Base-by-base conservation (phyloP, 2,888 invertebrate species). In the Euplagia quadripunctaria region DNA sequence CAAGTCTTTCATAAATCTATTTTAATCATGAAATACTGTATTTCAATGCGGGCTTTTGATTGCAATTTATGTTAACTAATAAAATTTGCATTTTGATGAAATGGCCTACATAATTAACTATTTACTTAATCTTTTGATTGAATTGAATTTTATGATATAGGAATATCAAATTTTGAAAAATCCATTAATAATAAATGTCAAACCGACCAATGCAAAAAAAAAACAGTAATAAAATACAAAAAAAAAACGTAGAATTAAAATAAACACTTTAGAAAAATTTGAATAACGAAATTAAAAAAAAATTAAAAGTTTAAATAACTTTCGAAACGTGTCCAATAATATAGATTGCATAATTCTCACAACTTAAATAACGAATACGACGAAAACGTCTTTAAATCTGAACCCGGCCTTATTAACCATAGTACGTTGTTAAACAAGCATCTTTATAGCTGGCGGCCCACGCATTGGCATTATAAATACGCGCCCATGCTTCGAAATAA, bases 361-460 rank as follows among this genome's bases (percentile, higher is more conserved):
- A n/a, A n/a, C 9, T 55, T n/a, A 55, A 55, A 55, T 52, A 42
- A 63, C 14, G n/a, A 63, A 42, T 41, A 16, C 64, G n/a, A 17
- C 49, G 20, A 58, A 70, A 64, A 52, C 9, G 51, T 52, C 7
- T 63, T 70, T 43, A 70, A 58, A 66, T 64, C 63, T 71, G 43
- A 68, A 79, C 79, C 6, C 20, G 20, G 14, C 75, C 20, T 74
- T 63, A 55, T 77, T 46, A 49, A 74, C 52, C 41, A 52, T 74
- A n/a, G n/a, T 43, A 68, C 20, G 79, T 71, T 81, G 83, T 83
- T 75, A 74, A 77, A 70, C 76, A 69, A 66, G 72, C 79, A 80
- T 85, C 79, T 85, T 82, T 80, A 74, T 81, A 73, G 67, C 77
- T 70, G 69, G 64, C 82, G 76, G 78, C 85, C 84, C 85, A 85